phyloP scores from a whole-genome alignment of 2,113 vertebrate species.

The Anser cygnoides region DNA sequence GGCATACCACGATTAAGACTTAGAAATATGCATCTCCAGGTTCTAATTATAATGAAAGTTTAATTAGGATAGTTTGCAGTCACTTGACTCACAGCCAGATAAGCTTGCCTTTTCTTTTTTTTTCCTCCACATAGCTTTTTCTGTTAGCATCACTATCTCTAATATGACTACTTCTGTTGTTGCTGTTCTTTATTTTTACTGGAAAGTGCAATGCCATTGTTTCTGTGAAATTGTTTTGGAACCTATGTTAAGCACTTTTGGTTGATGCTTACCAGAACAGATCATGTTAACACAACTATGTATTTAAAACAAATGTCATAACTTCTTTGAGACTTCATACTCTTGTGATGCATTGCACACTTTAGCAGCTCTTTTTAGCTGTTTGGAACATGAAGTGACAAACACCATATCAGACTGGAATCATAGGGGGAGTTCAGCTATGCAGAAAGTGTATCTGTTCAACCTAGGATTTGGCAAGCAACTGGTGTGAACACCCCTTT shows the following conservation, averaged over 20 bases:
- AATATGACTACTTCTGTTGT: not conserved
- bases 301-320: conserved; percentile 22
- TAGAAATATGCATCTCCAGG: not conserved
- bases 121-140: not conserved
- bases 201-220: not conserved
- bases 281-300: not conserved
- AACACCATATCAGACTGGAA: not conserved
- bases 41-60: not conserved
- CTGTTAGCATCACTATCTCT: not conserved
- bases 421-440: not conserved
- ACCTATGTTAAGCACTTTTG: not conserved
- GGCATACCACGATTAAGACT: not conserved
- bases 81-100: not conserved
- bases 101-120: not conserved
- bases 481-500: not conserved
- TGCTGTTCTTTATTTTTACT: not conserved
- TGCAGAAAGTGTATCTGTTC: not conserved
- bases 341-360: not conserved
- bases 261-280: conserved; percentile 21
- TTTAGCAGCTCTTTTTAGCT: not conserved
- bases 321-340: conserved; percentile 18
- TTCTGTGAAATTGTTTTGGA: not conserved
- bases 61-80: not conserved
- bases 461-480: not conserved
- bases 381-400: not conserved